Percentiles rank a stretch among this genome's conserved stretches.
phyloP scores from a whole-genome alignment of 2,113 vertebrate species.

The Thalassoma bifasciatum region DNA sequence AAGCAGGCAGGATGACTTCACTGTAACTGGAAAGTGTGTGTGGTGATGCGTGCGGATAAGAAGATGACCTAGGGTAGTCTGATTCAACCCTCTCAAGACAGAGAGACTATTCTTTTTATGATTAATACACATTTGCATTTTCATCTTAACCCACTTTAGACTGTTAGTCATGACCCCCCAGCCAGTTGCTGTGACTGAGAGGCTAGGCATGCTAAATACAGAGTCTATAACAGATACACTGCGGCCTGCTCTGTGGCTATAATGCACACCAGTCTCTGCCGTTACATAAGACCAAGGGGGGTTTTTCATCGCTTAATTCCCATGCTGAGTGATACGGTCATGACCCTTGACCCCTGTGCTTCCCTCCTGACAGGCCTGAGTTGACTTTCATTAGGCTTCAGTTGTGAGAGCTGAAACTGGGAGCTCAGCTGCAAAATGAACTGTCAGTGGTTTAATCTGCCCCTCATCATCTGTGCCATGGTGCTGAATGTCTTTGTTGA shows the following conservation, averaged over 20 bases:
- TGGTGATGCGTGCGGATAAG: not conserved
- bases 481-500: not conserved
- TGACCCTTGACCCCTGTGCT: conserved; percentile 32
- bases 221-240: conserved; percentile 13
- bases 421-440: not conserved
- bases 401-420: conserved; percentile 17
- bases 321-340: conserved; percentile 49
- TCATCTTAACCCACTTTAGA: not conserved
- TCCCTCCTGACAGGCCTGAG: conserved; percentile 11
- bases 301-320: conserved; percentile 48
- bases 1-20: conserved; percentile 31
- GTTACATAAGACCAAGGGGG: conserved; percentile 44
- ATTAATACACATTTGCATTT: conserved; percentile 10
- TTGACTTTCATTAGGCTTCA: conserved; percentile 47
- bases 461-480: not conserved
- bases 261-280: conserved; percentile 19
- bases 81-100: conserved; percentile 14
- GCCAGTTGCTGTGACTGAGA: conserved; percentile 3
- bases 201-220: not conserved
- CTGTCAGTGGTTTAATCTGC: not conserved
- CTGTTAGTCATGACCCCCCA: conserved; percentile 9
- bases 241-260: conserved; percentile 27
- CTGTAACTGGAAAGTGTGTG: conserved; percentile 10
- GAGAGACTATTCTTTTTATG: conserved; percentile 2
- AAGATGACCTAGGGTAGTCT: conserved; percentile 10